Base-by-base conservation (phyloP, 2,113 vertebrate species). In the Pelecanoides urinatrix region DNA sequence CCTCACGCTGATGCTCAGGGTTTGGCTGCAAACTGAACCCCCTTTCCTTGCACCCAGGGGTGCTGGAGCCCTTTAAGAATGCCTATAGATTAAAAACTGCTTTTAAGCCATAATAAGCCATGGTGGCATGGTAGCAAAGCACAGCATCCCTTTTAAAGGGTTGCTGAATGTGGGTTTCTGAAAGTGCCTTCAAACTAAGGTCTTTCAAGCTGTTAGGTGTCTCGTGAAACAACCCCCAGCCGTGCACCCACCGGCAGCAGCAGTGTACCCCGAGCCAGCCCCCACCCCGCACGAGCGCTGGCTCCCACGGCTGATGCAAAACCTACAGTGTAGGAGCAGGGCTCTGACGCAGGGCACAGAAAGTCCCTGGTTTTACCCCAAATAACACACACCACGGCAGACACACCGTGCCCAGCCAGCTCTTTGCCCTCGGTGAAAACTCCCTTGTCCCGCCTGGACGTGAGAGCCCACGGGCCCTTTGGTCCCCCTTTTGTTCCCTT, bases 181-280 rank as follows among this genome's bases (percentile, higher is more conserved):
- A 52, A 74, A 61, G 19, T 10, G 16, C 29, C 40, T 53, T n/a
- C 58, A 25, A 26, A 42, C 1, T 2, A 7, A 55, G 14, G 12
- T 34, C n/a, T 45, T 38, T 13, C 25, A 8, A 52, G 59, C 42
- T 47, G 10, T 8, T 20, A 18, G 40, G 45, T 17, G 27, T 13
- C 61, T 11, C 4, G 71, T 65, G 42, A 55, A 68, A 16, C 49
- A 55, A 16, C 6, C 32, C 38, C 22, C 10, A 10, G 3, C 3
- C 18, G 5, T 0, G 3, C 26, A 27, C 3, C 21, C 2, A 0
- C 16, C 4, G 26, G 55, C 16, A 27, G 32, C 16, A 44, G 56
- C 59, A 45, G n/a, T 3, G 8, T 15, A 38, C 38, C n/a, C n/a
- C 11, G 0, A 10, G 5, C 7, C 59, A 9, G 11, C 59, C 38